Evolutionary conservation across 2,888 invertebrate species (phyloP), one percentile per base, ranked within the genome.

Genomic region (Patella depressa): DNA sequence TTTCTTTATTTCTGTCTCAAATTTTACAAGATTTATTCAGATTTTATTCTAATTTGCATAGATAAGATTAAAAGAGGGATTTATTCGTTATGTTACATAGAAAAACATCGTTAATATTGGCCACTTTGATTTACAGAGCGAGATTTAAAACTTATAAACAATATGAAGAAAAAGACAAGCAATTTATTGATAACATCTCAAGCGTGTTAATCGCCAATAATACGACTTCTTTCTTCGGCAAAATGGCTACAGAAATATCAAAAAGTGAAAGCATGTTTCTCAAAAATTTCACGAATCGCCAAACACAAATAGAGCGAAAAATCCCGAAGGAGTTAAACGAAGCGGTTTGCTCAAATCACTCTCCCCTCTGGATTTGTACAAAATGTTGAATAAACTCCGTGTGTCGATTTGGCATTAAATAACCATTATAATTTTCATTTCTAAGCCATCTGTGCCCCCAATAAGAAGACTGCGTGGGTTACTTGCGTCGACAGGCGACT

Each of bases 121-220:
- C 45, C 45, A 45, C 45, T 45, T 45, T 45, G 45, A 45, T 45
- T 45, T 45, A 45, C 45, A 45, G 45, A 45, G 45, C 45, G 24
- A 65, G 65, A 65, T 65, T 65, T 65, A 65, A 65, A 65, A 65
- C 65, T 65, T 65, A 65, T 65, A 65, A 65, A 65, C 65, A 65
- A 65, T 24, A 65, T 65, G 65, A 65, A 65, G 24, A 24, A 24
- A 65, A 65, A 65, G 65, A 65, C 65, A 65, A 65, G 65, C 65
- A 65, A 65, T 65, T 65, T 65, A 65, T 65, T 65, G 65, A 65
- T 65, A 65, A 65, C 65, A 65, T 65, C 65, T 65, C 65, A 24
- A 65, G 19, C 65, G 65, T 65, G 65, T 65, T 24, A 65, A 65
- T 65, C 65, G 65, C 65, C 65, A 65, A 65, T 65, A 65, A 65